Conservation (phyloP, 2,113 vertebrate species). For the Sardina pilchardus region DNA sequence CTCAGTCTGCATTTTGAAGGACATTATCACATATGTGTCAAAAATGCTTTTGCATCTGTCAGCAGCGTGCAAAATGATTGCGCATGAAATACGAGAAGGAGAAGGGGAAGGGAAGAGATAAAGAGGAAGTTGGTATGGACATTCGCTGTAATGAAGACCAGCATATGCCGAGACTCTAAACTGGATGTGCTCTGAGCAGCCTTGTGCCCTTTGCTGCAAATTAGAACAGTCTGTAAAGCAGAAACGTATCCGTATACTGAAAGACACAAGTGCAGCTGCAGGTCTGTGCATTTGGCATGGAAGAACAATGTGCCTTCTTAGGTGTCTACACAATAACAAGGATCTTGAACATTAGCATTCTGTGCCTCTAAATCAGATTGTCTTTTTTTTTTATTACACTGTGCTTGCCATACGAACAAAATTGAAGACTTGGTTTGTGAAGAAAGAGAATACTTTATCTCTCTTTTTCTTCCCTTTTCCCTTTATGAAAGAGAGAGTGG, state of each 20-base stretch:
- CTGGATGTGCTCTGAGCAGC: neutral
- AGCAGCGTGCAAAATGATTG: constrained; percentile 4
- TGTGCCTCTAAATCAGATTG: neutral
- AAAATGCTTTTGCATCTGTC: neutral
- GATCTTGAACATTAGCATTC: neutral
- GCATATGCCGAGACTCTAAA: neutral
- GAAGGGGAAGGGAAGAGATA: neutral
- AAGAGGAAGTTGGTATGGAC: neutral
- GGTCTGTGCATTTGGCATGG: neutral
- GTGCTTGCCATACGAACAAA: neutral
- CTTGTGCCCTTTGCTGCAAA: neutral
- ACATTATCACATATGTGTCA: constrained; percentile 19
- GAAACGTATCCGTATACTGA: neutral
- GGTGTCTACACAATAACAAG: neutral
- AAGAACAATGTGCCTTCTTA: neutral
- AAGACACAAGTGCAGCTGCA: neutral
- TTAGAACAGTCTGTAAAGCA: neutral
- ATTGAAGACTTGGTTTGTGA: neutral
- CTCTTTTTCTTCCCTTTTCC: neutral
- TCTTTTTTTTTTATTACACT: neutral
- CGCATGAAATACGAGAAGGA: neutral
- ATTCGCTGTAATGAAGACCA: neutral
- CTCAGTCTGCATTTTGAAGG: neutral
- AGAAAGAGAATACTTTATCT: neutral
- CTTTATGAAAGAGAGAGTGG: neutral